Conservation (phyloP, 2,797 vertebrate species). For the Melanotaenia nigrans region DNA sequence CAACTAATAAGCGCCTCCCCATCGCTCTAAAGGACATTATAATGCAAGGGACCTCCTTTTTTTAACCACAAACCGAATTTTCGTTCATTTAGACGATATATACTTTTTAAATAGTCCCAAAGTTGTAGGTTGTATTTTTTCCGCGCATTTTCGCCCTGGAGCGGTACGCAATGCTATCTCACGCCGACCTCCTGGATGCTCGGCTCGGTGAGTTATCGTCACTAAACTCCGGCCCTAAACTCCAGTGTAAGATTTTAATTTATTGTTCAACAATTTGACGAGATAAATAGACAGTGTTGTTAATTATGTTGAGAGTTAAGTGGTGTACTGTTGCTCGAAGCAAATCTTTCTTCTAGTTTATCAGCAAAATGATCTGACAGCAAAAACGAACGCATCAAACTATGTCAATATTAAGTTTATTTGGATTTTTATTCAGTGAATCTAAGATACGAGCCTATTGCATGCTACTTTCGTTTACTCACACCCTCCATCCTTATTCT, state of each 20-base stretch:
- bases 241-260: constrained; percentile 85
- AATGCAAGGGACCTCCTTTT: constrained; percentile 97
- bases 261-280: constrained; percentile 73
- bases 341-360: constrained; percentile 38
- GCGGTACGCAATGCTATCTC: constrained; percentile 98
- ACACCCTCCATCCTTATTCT: constrained; percentile 46
- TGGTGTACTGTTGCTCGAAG: constrained; percentile 40
- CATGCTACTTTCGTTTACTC: constrained; percentile 22
- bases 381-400: constrained; percentile 18
- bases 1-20: constrained; percentile 99
- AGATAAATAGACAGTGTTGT: constrained; percentile 58
- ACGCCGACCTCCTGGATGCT: constrained; percentile 99
- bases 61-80: constrained; percentile 98
- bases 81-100: constrained; percentile 97
- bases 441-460: constrained; percentile 14
- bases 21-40: constrained; percentile 98
- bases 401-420: not conserved
- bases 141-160: constrained; percentile 91
- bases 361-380: constrained; percentile 30
- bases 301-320: constrained; percentile 59
- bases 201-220: constrained; percentile 95
- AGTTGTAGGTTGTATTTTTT: constrained; percentile 87
- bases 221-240: constrained; percentile 87
- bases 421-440: not conserved
- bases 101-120: constrained; percentile 93